Evolutionary conservation across 2,888 invertebrate genomes (phyloP).

Genomic region (Oscheius sp.): DNA sequence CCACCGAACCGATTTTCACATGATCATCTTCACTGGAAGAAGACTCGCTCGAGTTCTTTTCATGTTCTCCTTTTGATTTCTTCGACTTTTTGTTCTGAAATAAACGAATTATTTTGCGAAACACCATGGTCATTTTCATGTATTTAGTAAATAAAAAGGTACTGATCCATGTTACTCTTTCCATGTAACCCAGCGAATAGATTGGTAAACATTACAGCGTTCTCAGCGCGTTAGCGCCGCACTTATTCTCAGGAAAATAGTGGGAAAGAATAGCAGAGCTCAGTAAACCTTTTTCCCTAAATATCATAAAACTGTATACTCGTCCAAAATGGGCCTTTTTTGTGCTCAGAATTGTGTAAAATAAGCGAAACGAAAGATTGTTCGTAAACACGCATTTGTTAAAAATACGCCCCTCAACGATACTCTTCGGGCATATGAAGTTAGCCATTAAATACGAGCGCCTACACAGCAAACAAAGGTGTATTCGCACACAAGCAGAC

Average conservation of each 20-base stretch:
- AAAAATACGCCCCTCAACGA: conserved; percentile 11
- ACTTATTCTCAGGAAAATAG: conserved; percentile 14
- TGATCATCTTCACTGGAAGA: conserved; percentile 52
- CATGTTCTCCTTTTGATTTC: conserved; percentile 48
- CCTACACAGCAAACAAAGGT: conserved; percentile 8
- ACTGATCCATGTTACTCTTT: not conserved
- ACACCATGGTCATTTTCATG: not conserved
- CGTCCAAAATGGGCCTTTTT: conserved; percentile 19
- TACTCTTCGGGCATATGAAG: conserved; percentile 17
- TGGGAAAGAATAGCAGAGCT: not conserved
- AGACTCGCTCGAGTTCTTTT: conserved; percentile 51
- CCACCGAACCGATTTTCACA: conserved; percentile 45
- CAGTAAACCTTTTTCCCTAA: not conserved
- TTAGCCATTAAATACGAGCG: conserved; percentile 4
- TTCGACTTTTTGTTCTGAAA: conserved; percentile 47
- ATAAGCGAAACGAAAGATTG: not conserved
- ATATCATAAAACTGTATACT: not conserved
- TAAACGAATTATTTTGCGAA: too few relatives aligned
- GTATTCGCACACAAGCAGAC: not conserved
- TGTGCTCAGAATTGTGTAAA: not conserved
- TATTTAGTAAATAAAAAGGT: not conserved
- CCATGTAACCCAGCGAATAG: conserved; percentile 18
- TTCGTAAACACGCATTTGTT: not conserved
- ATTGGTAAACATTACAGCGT: conserved; percentile 26
- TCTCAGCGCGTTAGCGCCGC: conserved; percentile 6